Evolutionary conservation across 1,140 invertebrate genomes (phyloP), one percentile per base, ranked within the genome.

Genomic region (Drosophila yakuba): DNA sequence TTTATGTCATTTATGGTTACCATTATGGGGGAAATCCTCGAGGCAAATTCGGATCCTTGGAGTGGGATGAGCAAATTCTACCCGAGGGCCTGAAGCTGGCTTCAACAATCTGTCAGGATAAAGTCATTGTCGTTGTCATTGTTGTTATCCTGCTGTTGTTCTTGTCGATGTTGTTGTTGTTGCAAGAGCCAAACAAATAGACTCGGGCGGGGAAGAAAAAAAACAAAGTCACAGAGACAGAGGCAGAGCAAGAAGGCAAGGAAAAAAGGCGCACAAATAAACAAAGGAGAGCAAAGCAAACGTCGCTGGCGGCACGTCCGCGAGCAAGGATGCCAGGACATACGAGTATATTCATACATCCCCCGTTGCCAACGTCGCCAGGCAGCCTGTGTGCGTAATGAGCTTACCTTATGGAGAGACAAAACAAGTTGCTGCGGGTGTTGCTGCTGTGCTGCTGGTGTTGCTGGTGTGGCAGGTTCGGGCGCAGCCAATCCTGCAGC

Each of bases 31-130:
- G 15, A 68, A 54, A 68, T 66, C 61, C 47, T 48, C 15, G 28
- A 14, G 28, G 52, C 52, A 25, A 72, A 72, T 58, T 58, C 44
- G 39, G 44, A 38, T 32, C 38, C 43, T 50, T 58, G 28, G 68
- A 58, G 66, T 43, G 64, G 51, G 36, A 8, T 36, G 25, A 5
- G 15, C n/a, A 25, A 15, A 36, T 15, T 38, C 25, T 45, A 7
- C 48, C 35, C 12, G 48, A 61, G 69, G 56, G 47, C 41, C 68
- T 35, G 41, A 73, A 73, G 71, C 69, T 48, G 72, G 41, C 50
- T 69, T 80, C 67, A 66, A 77, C 78, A 88, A 88, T 88, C 83
- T 88, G 83, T 83, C 83, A 86, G 80, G 83, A 82, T 86, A 86
- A 86, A 86, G 78, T 83, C 83, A 88, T 88, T 86, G 78, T 86